Evolutionary conservation across 2,113 vertebrate species (phyloP).

Genomic region (Vidua macroura): DNA sequence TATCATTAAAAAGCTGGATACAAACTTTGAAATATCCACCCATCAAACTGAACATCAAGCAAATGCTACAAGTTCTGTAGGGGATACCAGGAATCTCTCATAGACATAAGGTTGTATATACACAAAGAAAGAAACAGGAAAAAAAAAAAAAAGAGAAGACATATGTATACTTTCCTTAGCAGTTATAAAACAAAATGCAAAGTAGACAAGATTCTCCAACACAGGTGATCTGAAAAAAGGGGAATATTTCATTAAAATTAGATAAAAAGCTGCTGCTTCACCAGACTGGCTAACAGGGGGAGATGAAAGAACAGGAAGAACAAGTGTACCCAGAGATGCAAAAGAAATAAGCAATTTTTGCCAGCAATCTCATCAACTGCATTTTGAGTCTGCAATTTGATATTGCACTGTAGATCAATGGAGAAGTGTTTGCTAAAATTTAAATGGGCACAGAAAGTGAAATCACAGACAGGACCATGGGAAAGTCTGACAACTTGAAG

Average conservation of each 20-base stretch:
- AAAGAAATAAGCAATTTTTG: background rate
- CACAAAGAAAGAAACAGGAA: background rate
- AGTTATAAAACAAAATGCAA: background rate
- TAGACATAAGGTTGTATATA: background rate
- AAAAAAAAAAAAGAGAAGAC: rapidly evolving
- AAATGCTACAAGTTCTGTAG: background rate
- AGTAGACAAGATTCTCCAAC: background rate
- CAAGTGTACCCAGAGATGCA: background rate
- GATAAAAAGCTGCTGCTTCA: background rate
- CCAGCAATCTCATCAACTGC: background rate
- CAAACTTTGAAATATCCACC: background rate
- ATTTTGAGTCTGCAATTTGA: background rate
- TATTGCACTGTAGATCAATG: background rate
- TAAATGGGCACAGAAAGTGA: background rate
- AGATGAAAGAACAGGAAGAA: background rate
- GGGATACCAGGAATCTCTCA: background rate
- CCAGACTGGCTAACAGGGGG: background rate
- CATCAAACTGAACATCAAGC: background rate
- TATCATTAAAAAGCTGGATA: background rate
- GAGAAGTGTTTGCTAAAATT: background rate
- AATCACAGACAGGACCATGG: background rate
- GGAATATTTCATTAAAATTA: background rate
- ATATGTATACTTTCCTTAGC: background rate
- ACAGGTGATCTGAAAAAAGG: background rate
- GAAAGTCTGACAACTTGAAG: background rate